Percentiles rank a stretch among this genome's conserved stretches.
These are phyloP conservation scores for Muscicapa adusta DNA, from an alignment of 2,113 vertebrate species.

Conservation along the genomic window DNA sequence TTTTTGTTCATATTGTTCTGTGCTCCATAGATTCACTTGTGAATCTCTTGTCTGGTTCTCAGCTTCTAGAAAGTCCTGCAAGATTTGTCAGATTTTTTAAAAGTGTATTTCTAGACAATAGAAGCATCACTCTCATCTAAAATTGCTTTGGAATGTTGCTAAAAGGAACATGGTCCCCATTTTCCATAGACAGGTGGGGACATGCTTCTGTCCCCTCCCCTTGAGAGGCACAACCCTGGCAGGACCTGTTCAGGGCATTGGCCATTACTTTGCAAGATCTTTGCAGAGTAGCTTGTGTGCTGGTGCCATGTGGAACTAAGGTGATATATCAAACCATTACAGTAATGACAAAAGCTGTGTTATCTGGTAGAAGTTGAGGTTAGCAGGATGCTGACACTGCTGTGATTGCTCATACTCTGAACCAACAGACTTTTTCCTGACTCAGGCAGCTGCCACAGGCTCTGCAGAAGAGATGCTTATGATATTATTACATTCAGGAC, in stretches of 20 bases:
- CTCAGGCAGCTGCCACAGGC: neutral
- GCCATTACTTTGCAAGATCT: neutral
- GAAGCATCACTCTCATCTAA: neutral
- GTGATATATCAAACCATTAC: neutral
- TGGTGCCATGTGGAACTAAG: neutral
- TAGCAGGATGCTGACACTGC: neutral
- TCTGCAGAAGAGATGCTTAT: neutral
- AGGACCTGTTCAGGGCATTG: neutral
- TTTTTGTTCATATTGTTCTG: neutral
- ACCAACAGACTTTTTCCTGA: neutral
- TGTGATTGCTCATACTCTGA: neutral
- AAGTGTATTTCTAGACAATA: neutral
- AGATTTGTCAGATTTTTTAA: neutral
- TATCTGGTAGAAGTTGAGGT: neutral
- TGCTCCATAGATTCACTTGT: neutral
- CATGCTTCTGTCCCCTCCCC: neutral
- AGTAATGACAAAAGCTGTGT: neutral
- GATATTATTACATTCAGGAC: neutral
- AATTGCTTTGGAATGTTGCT: neutral
- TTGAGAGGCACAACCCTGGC: neutral
- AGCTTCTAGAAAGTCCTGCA: neutral
- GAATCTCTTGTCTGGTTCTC: neutral
- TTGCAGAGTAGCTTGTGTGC: neutral
- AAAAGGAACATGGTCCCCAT: rapidly evolving
- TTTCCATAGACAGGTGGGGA: neutral